These are phyloP conservation scores for Cynaeus angustus DNA, from an alignment of 2,888 invertebrate species.

Conservation along the genomic window DNA sequence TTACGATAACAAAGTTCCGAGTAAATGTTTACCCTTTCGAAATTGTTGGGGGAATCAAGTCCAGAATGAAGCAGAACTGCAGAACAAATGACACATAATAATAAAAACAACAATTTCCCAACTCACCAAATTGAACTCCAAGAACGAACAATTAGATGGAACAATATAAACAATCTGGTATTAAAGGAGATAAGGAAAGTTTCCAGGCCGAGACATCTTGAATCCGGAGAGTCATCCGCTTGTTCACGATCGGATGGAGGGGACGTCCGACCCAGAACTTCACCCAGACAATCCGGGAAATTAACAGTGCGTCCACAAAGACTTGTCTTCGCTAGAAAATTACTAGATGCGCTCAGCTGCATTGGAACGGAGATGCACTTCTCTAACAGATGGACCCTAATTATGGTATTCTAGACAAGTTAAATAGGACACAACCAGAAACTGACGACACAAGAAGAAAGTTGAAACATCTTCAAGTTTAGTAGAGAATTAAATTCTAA, in stretches of 20 bases:
- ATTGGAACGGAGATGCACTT: constrained; percentile 34
- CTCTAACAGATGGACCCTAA: constrained; percentile 1
- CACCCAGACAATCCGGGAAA: constrained; percentile 47
- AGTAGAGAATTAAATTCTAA: too few species aligned
- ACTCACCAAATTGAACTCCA: constrained; percentile 48
- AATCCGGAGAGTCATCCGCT: constrained; percentile 51
- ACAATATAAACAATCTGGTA: constrained; percentile 53
- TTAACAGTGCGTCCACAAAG: constrained; percentile 49
- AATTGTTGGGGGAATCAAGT: constrained; percentile 45
- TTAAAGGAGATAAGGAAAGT: constrained; percentile 52
- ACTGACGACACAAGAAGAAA: background rate
- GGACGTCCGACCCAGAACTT: constrained; percentile 49
- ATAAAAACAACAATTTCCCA: constrained; percentile 47
- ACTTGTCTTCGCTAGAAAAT: constrained; percentile 46
- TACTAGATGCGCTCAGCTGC: constrained; percentile 42
- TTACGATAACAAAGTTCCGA: constrained; percentile 48
- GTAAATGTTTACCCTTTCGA: constrained; percentile 49
- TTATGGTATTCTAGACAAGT: constrained; percentile 7
- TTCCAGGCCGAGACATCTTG: constrained; percentile 51
- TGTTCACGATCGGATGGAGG: constrained; percentile 47
- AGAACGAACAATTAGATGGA: constrained; percentile 52
- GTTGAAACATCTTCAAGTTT: too few species aligned
- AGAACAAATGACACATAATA: constrained; percentile 50
- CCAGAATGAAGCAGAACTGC: constrained; percentile 44
- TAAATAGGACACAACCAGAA: background rate